Base-by-base conservation (phyloP, 64 coral and sea anemone genomes). In the Orbicella faveolata region DNA sequence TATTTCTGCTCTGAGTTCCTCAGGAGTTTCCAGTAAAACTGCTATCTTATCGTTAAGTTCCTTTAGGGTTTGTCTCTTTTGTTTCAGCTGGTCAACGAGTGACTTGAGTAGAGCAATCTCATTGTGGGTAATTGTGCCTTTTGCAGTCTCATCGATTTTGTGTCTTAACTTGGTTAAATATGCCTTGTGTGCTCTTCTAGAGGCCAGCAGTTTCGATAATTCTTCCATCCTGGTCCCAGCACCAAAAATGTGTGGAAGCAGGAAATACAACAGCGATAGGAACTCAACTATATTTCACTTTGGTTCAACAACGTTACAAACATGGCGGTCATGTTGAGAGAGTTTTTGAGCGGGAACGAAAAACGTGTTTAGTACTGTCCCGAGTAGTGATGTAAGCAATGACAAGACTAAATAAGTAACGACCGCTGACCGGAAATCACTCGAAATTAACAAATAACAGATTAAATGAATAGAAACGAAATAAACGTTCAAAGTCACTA, bases 161-260 rank as follows among this genome's bases (percentile, higher is more conserved):
- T 44, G 75, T 52, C 16, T 78, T 52, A 52, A 21, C 39, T 78
- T 78, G 2, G 75, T 78, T 51, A 78, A 3, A 23, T 78, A 37
- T 4, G 72, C 23, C 11, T 75, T 75, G 73, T 36, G 73, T 36
- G 73, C 33, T 75, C 73, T 75, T 16, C 73, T 75, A 3, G 73
- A 75, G 6, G 73, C 73, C 34, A 75, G 10, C 73, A 75, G 73
- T 75, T 75, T 75, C n/a, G 73, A 1, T 34, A 75, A 34, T 36
- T 75, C 33, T 34, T 75, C 73, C 73, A 75, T 75, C 73, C 73
- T 75, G 73, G 73, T 75, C 73, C 9, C 73, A 25, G 25, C 73
- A 75, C 73, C 33, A 75, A 75, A 75, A 75, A 75, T 75, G 34
- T 75, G 73, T 0, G 15, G 73, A 75, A 75, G 72, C 72, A 74